phyloP scores from a whole-genome alignment of 2,113 vertebrate genomes.

The Amphiprion ocellaris region DNA sequence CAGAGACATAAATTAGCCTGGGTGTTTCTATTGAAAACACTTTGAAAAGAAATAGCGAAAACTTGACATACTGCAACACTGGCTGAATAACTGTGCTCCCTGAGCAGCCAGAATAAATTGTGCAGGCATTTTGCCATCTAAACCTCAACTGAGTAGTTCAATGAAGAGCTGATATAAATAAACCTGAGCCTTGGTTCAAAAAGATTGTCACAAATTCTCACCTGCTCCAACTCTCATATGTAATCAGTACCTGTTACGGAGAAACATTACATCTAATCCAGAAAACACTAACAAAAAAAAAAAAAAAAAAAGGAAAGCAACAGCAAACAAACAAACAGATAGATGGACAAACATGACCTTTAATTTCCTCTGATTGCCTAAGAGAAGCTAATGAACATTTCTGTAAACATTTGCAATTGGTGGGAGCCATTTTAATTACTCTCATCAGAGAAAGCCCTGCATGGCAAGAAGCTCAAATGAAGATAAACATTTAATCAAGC shows the following conservation, averaged over 20 bases:
- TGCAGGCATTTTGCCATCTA: conserved; percentile 46
- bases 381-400: conserved; percentile 84
- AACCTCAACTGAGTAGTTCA: conserved; percentile 55
- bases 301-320: conserved; percentile 14
- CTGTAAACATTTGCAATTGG: conserved; percentile 81
- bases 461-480: conserved; percentile 76
- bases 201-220: conserved; percentile 21
- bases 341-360: conserved; percentile 84
- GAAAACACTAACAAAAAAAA: conserved; percentile 43
- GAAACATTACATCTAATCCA: conserved; percentile 52
- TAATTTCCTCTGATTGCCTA: conserved; percentile 80
- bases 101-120: conserved; percentile 50
- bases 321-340: conserved; percentile 62
- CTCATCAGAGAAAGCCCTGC: conserved; percentile 69
- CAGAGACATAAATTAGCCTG: conserved; percentile 54
- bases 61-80: conserved; percentile 48
- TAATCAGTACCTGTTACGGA: conserved; percentile 61
- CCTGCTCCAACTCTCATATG: conserved; percentile 24
- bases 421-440: conserved; percentile 84
- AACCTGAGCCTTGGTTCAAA: conserved; percentile 55
- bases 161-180: conserved; percentile 61
- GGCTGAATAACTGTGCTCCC: conserved; percentile 51
- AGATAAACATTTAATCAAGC: conserved; percentile 84
- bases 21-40: conserved; percentile 60
- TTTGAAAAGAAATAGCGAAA: conserved; percentile 54